A percentile compares a stretch with the other conserved stretches of the same genome.
These are phyloP conservation scores for Stichodactyla helianthus DNA, from an alignment of 64 coral and sea anemone species.

Conservation along the genomic window DNA sequence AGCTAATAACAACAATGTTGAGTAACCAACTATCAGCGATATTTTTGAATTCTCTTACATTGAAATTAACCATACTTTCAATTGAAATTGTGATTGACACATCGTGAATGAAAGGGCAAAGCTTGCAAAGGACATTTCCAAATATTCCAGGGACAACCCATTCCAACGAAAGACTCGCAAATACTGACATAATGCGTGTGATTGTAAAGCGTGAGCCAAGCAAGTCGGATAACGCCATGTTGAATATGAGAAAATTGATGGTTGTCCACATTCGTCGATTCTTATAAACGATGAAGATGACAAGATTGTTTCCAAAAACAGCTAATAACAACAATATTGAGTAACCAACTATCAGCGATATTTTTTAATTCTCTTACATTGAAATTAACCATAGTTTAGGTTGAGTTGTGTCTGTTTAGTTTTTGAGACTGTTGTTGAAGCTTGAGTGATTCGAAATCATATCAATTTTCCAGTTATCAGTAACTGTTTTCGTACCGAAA, in stretches of 20 bases:
- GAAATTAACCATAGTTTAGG: background rate
- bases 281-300: slow-evolving; percentile 26
- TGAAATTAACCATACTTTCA: background rate
- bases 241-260: slow-evolving; percentile 55
- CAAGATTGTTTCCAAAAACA: slow-evolving; percentile 32
- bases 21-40: slow-evolving; percentile 12
- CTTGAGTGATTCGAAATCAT: background rate
- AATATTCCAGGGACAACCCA: background rate
- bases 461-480: background rate
- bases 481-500: too few species aligned
- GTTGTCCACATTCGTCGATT: slow-evolving; percentile 44
- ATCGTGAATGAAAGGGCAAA: background rate
- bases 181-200: background rate
- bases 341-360: slow-evolving; percentile 7
- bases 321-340: slow-evolving; percentile 14
- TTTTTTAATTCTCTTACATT: background rate
- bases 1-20: slow-evolving; percentile 19
- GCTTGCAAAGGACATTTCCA: background rate
- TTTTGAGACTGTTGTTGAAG: background rate
- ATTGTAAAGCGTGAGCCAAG: background rate
- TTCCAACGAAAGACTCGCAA: background rate
- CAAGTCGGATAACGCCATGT: slow-evolving; percentile 58
- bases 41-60: background rate
- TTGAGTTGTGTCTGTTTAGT: background rate
- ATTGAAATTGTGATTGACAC: background rate